Evolutionary conservation across 1,140 invertebrate genomes (phyloP).

Genomic region (Eurosta solidaginis): DNA sequence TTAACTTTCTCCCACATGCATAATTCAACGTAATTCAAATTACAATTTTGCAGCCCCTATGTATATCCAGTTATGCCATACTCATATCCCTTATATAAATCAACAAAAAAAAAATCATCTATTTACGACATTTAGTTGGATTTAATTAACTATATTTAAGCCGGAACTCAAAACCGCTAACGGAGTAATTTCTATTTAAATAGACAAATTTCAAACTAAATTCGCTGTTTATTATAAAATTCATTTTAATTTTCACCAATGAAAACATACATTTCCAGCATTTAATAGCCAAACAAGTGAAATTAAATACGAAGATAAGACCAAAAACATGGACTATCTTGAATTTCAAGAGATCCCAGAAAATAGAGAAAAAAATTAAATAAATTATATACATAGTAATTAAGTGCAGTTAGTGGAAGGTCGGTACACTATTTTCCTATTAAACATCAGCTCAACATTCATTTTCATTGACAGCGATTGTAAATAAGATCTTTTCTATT

Average conservation of each 20-base stretch:
- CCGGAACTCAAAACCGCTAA: no score
- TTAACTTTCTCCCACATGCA: no score
- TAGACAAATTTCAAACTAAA: slow-evolving; percentile 24
- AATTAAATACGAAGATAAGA: neutral
- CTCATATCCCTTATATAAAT: no score
- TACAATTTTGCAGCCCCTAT: no score
- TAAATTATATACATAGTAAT: neutral
- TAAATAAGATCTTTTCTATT: neutral
- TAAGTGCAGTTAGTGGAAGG: slow-evolving; percentile 20
- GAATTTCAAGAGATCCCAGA: neutral
- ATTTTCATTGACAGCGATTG: slow-evolving; percentile 20
- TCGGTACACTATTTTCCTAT: neutral
- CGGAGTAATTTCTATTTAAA: slow-evolving; percentile 14
- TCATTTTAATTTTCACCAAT: neutral
- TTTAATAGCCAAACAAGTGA: neutral
- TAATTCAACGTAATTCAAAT: no score
- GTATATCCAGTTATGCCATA: no score
- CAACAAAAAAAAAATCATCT: no score
- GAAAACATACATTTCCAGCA: neutral
- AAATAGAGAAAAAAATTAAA: neutral
- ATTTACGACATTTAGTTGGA: no score
- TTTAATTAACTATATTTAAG: no score
- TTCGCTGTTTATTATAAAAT: slow-evolving; percentile 16
- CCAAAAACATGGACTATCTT: neutral
- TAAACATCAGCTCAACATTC: neutral